A percentile compares a stretch with the other conserved stretches of the same genome.
Conservation (phyloP, 2,888 invertebrate species). For the Pseudococcus jackbeardsleyi region DNA sequence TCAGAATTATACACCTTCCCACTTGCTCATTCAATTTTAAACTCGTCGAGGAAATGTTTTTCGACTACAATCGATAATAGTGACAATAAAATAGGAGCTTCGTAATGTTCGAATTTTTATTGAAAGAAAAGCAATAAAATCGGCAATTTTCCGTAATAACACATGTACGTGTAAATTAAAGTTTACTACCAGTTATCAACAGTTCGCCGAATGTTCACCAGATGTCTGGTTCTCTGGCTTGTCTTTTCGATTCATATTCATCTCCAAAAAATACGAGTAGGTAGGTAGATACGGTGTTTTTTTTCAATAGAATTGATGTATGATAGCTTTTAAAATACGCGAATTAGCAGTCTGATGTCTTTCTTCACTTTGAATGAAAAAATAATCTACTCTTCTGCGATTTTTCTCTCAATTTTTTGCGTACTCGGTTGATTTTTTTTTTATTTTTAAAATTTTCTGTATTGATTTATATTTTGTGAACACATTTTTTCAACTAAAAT, state of each 20-base stretch:
- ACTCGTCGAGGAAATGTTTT: background rate
- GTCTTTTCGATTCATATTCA: background rate
- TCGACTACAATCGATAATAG: background rate
- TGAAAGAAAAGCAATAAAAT: slow-evolving; percentile 22
- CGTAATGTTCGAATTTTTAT: background rate
- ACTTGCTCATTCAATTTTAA: background rate
- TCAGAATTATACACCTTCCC: background rate
- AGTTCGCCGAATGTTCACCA: background rate
- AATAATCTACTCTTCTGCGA: no score
- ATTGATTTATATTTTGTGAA: no score
- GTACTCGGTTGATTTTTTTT: no score
- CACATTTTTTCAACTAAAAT: no score
- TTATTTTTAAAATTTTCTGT: no score
- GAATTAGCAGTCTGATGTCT: no score
- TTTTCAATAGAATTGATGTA: no score
- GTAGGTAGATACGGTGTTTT: background rate
- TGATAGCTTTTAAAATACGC: no score
- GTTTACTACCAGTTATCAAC: slow-evolving; percentile 15
- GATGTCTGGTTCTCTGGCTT: background rate
- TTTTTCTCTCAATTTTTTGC: no score
- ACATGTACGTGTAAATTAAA: background rate
- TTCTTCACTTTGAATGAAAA: no score
- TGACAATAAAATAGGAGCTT: background rate
- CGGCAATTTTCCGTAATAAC: slow-evolving; percentile 8
- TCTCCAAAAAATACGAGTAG: background rate